Evolutionary conservation across 2,113 vertebrate species (phyloP).

Genomic region (Sphyrna mokarran): DNA sequence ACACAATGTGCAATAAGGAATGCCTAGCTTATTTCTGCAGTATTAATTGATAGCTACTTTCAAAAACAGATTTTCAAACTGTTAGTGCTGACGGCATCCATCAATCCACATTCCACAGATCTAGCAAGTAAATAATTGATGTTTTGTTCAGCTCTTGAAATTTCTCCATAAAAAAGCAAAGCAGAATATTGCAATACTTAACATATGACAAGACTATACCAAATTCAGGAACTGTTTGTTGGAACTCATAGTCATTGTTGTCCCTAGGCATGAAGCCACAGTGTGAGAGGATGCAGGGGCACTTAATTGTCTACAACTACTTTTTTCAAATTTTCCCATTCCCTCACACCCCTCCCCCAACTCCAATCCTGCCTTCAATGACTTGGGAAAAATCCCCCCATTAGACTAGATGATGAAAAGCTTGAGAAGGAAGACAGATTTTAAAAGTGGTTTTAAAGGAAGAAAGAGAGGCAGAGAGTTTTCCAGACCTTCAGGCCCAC

Average conservation of each 20-base stretch:
- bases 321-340: no score
- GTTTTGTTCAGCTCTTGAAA: background rate
- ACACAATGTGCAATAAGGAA: background rate
- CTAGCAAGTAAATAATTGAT: background rate
- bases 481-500: no score
- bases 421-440: no score
- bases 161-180: background rate
- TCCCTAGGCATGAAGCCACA: background rate
- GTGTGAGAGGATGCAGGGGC: background rate
- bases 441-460: no score
- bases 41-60: background rate
- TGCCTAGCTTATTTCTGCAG: background rate
- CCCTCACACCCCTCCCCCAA: no score
- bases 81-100: background rate
- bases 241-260: background rate
- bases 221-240: background rate
- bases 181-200: background rate
- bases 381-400: no score
- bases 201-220: background rate
- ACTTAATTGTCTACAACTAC: no score
- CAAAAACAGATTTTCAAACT: background rate
- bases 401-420: no score
- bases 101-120: background rate
- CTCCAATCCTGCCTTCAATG: no score
- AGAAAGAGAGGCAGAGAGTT: no score